These are phyloP conservation scores for Patella ulyssiponensis DNA, from an alignment of 2,888 invertebrate genomes.

Conservation along the genomic window DNA sequence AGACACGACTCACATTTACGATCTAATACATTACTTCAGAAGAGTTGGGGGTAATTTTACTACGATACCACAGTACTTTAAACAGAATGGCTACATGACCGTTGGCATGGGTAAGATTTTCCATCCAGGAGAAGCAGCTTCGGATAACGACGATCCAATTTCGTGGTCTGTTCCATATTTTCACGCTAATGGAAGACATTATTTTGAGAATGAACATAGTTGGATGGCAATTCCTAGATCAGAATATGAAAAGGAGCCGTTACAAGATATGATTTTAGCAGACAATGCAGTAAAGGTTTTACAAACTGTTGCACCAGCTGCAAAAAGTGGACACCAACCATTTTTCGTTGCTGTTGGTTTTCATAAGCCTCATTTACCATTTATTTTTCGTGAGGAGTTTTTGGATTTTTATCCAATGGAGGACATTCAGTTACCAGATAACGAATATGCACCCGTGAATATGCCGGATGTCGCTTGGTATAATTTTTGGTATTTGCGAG, in stretches of 20 bases:
- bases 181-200: slow-evolving; percentile 26
- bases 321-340: slow-evolving; percentile 74
- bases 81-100: slow-evolving; percentile 83
- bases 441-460: slow-evolving; percentile 10
- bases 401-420: slow-evolving; percentile 75
- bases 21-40: slow-evolving; percentile 85
- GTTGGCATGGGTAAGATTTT: slow-evolving; percentile 87
- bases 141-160: slow-evolving; percentile 45
- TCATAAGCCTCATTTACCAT: slow-evolving; percentile 73
- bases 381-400: slow-evolving; percentile 84
- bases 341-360: slow-evolving; percentile 88
- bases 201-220: slow-evolving; percentile 27
- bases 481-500: neutral
- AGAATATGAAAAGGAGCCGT: slow-evolving; percentile 74
- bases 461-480: slow-evolving; percentile 20
- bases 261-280: slow-evolving; percentile 85
- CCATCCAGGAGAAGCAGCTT: slow-evolving; percentile 77
- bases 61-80: slow-evolving; percentile 87
- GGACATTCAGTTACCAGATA: slow-evolving; percentile 21
- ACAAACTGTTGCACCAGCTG: slow-evolving; percentile 49
- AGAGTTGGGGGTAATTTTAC: slow-evolving; percentile 82
- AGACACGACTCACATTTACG: slow-evolving; percentile 84
- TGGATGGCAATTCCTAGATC: slow-evolving; percentile 46
- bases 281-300: slow-evolving; percentile 79
- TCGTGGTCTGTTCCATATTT: slow-evolving; percentile 52